phyloP scores from a whole-genome alignment of 2,113 vertebrate genomes.

The Anser cygnoides region DNA sequence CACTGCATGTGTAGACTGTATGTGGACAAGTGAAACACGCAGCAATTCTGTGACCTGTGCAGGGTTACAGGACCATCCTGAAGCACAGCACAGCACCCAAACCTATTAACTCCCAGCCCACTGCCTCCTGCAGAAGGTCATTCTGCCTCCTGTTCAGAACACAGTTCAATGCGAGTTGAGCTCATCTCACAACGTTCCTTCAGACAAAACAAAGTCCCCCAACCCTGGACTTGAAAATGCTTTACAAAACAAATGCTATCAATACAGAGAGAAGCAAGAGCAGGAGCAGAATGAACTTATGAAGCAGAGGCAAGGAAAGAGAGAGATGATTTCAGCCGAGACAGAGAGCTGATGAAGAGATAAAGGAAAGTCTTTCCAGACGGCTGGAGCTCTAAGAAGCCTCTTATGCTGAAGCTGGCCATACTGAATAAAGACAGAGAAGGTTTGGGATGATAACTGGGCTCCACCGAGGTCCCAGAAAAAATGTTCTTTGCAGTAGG shows the following conservation, averaged over 20 bases:
- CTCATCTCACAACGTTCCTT: neutral
- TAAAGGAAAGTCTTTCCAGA: neutral
- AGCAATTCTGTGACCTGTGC: neutral
- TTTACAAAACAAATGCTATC: neutral
- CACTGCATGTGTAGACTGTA: neutral
- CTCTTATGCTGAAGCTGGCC: neutral
- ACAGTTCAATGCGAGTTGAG: neutral
- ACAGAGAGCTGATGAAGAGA: neutral
- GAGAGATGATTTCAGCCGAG: neutral
- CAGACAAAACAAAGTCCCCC: neutral
- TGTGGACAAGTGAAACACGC: neutral
- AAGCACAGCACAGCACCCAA: neutral
- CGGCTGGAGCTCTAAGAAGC: neutral
- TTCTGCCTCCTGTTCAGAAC: neutral
- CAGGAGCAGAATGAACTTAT: neutral
- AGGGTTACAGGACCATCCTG: neutral
- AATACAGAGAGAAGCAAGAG: neutral
- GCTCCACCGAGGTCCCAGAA: neutral
- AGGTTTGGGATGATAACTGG: neutral
- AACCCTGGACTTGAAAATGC: neutral
- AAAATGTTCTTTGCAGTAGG: neutral
- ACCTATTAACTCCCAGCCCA: neutral
- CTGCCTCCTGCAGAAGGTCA: neutral
- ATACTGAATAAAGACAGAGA: neutral
- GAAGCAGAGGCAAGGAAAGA: neutral